phyloP scores from a whole-genome alignment of 2,113 vertebrate species.

The Malurus elegans region DNA sequence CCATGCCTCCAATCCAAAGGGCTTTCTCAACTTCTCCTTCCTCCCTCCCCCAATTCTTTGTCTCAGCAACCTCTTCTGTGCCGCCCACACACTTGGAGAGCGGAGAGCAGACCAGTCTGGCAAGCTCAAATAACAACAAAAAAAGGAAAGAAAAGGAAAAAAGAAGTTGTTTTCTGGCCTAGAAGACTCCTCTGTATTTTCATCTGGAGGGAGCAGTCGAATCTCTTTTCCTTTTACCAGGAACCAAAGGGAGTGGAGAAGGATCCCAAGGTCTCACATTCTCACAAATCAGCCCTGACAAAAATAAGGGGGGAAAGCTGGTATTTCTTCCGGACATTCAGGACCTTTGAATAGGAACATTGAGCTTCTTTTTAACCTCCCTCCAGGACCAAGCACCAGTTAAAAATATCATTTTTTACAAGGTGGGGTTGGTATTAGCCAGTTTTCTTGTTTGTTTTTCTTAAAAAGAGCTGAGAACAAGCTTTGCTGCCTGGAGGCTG shows the following conservation, averaged over 20 bases:
- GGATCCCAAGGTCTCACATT: background rate
- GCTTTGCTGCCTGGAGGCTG: background rate
- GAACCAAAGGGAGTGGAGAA: background rate
- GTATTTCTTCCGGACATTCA: background rate
- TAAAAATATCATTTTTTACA: slow-evolving; percentile 20
- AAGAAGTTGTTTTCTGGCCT: background rate
- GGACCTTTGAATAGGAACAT: background rate
- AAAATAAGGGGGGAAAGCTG: background rate
- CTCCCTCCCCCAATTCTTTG: slow-evolving; percentile 42
- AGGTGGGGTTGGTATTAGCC: background rate
- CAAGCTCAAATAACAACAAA: slow-evolving; percentile 31
- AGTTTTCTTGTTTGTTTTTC: slow-evolving; percentile 19
- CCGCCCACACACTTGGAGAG: slow-evolving; percentile 58
- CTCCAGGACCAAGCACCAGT: background rate
- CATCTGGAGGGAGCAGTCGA: slow-evolving; percentile 3
- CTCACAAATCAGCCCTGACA: background rate
- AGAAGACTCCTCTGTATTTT: slow-evolving; percentile 12
- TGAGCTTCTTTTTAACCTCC: background rate
- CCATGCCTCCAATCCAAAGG: slow-evolving; percentile 22
- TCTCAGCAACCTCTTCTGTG: slow-evolving; percentile 48
- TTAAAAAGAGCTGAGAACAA: background rate
- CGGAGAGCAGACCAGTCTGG: slow-evolving; percentile 43
- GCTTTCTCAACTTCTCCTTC: slow-evolving; percentile 40
- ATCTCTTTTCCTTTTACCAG: background rate
- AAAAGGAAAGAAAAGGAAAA: background rate